phyloP scores from a whole-genome alignment of 2,888 invertebrate genomes.

The Linhomoeus sp. region DNA sequence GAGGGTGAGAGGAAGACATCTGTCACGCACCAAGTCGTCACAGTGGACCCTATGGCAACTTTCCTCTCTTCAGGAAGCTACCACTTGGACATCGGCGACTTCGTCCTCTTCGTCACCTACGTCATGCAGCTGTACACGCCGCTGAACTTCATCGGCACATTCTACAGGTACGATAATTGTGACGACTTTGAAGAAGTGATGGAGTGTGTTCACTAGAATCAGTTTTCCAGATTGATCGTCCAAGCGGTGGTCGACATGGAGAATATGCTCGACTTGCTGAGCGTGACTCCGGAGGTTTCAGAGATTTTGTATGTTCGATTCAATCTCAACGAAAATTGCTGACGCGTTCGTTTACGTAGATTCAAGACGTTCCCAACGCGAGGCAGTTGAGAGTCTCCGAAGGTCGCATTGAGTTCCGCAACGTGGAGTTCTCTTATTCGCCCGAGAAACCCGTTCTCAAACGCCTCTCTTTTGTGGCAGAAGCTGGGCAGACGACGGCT shows the following conservation, averaged over 20 bases:
- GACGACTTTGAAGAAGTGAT: too few species aligned
- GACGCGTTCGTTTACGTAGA: not conserved
- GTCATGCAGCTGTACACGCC: constrained; percentile 78
- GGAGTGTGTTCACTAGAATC: too few species aligned
- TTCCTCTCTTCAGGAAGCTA: not conserved
- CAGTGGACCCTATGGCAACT: constrained; percentile 1
- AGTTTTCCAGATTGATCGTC: constrained; percentile 56
- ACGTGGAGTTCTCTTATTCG: constrained; percentile 73
- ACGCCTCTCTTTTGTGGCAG: constrained; percentile 36
- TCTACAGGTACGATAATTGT: constrained; percentile 55
- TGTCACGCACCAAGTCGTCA: too few species aligned
- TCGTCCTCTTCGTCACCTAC: constrained; percentile 82
- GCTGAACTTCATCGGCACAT: constrained; percentile 91
- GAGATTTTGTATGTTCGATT: not conserved
- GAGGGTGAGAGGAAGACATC: constrained; percentile 28
- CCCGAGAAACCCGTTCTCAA: constrained; percentile 39
- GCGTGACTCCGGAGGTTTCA: constrained; percentile 58
- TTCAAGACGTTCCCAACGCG: not conserved
- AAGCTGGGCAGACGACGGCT: constrained; percentile 57
- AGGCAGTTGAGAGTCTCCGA: not conserved
- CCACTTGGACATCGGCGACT: constrained; percentile 67
- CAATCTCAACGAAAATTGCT: not conserved
- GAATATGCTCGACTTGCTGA: constrained; percentile 88
- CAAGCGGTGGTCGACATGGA: constrained; percentile 98
- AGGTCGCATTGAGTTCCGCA: constrained; percentile 55